These are phyloP conservation scores for Caerostris extrusa DNA, from an alignment of 1,140 invertebrate genomes.

Conservation along the genomic window DNA sequence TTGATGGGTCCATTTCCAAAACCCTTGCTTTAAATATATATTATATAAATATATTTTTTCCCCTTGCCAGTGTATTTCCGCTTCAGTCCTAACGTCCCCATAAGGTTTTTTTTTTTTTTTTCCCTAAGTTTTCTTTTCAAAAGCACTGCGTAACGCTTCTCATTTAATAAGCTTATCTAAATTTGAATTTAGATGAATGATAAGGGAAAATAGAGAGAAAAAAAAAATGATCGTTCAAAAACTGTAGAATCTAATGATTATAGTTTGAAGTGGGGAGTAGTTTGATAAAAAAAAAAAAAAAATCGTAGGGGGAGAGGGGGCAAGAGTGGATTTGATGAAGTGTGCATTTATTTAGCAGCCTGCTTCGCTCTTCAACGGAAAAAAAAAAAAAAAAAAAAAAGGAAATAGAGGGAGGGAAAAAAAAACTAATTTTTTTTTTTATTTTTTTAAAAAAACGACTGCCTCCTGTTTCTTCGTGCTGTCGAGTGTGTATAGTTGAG, in stretches of 20 bases:
- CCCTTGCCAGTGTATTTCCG: background rate
- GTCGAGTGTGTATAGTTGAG: constrained; percentile 55
- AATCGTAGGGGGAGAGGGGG: background rate
- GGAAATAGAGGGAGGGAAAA: too few species aligned
- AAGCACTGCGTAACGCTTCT: constrained; percentile 33
- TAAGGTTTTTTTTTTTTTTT: constrained; percentile 28
- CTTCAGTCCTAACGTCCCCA: constrained; percentile 12
- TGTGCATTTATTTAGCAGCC: constrained; percentile 70
- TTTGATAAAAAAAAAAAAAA: constrained; percentile 24
- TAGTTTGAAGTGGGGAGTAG: constrained; percentile 73
- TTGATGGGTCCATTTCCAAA: constrained; percentile 64
- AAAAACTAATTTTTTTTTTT: background rate
- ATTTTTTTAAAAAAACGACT: constrained; percentile 35
- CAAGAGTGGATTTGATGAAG: constrained; percentile 60
- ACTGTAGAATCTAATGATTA: constrained; percentile 77
- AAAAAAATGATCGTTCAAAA: constrained; percentile 67
- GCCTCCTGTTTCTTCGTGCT: background rate
- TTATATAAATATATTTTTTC: constrained; percentile 31
- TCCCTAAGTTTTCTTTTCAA: background rate
- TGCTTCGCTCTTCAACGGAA: background rate
- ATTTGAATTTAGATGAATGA: constrained; percentile 78
- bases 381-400: too few species aligned
- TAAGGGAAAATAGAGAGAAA: constrained; percentile 56
- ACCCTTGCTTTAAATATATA: constrained; percentile 62
- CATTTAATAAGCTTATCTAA: constrained; percentile 78